Base-by-base conservation (phyloP, 2,113 vertebrate species). In the Lasiurus cinereus region DNA sequence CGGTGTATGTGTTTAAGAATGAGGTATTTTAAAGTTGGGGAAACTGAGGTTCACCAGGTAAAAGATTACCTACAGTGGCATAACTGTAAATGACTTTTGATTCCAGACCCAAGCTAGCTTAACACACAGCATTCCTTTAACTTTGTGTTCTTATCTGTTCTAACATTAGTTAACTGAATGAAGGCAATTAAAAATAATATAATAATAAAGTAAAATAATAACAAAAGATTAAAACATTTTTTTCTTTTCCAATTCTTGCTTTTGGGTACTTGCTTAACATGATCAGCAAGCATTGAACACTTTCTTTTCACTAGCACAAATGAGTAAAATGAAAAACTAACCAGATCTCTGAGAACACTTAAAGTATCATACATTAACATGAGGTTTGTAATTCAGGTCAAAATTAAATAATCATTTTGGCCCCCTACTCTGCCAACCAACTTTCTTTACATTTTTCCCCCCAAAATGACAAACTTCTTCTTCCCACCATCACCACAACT, bases 191-290 rank as follows among this genome's bases (percentile, higher is more conserved):
- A 59, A 85, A 70, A 77, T 83, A 85, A 82, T 48, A 50, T 74
- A 54, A 66, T 29, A 88, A 48, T 15, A 69, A 77, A 39, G 77
- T 84, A 64, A 93, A 82, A 83, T 43, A 73, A 83, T 54, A 54
- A 36, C 48, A 59, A 69, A 95, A 85, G 22, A 33, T 69, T 67
- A 76, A 76, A 19, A 79, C 15, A 31, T 91, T 66, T 88, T 88
- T 52, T 54, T 88, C 59, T 89, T 72, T 70, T 36, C 4, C 80
- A 90, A 79, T 91, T 76, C 56, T 96, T 91, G 66, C n/a, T 92
- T 93, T 87, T 27, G 27, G 36, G 67, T 83, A 62, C 56, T 48
- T 92, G 22, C 33, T 56, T 80, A 70, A 87, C 14, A 88, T 62
- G 13, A 80, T 19, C 31, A 72, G 19, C 64, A 59, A 79, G 54